Evolutionary conservation across 2,888 invertebrate species (phyloP).

Genomic region (Acronicta leporina): DNA sequence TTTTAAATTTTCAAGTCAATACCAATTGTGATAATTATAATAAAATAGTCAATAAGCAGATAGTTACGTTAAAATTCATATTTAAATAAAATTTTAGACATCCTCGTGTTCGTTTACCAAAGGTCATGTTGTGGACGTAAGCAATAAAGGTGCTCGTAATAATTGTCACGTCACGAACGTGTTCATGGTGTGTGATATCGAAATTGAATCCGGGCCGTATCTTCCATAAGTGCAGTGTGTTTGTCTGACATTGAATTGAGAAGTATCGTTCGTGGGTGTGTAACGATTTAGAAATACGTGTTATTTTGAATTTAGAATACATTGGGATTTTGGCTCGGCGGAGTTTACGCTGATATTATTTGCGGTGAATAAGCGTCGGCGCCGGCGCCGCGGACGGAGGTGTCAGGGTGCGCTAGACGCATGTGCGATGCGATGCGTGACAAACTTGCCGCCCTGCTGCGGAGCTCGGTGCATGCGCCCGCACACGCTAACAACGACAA

Average conservation of each 20-base stretch:
- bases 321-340: slow-evolving; percentile 54
- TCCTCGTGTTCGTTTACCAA: slow-evolving; percentile 47
- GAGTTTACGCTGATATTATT: slow-evolving; percentile 50
- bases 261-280: slow-evolving; percentile 59
- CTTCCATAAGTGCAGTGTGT: slow-evolving; percentile 50
- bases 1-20: slow-evolving; percentile 36
- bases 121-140: slow-evolving; percentile 57
- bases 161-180: slow-evolving; percentile 42
- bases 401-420: slow-evolving; percentile 62
- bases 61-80: slow-evolving; percentile 20
- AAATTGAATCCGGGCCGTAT: slow-evolving; percentile 12
- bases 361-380: slow-evolving; percentile 67
- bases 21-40: slow-evolving; percentile 48
- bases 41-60: slow-evolving; percentile 9
- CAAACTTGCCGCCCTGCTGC: slow-evolving; percentile 80
- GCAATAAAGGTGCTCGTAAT: slow-evolving; percentile 47
- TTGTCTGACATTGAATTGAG: slow-evolving; percentile 56
- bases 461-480: slow-evolving; percentile 75
- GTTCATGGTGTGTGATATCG: slow-evolving; percentile 35
- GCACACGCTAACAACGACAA: slow-evolving; percentile 74
- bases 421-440: slow-evolving; percentile 87
- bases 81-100: slow-evolving; percentile 38
- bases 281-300: slow-evolving; percentile 54
- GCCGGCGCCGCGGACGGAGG: slow-evolving; percentile 64
- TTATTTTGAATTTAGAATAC: slow-evolving; percentile 62